A percentile compares a stretch with the other conserved stretches of the same genome.
phyloP scores from a whole-genome alignment of 2,888 invertebrate species.

The Hypsopygia costalis region DNA sequence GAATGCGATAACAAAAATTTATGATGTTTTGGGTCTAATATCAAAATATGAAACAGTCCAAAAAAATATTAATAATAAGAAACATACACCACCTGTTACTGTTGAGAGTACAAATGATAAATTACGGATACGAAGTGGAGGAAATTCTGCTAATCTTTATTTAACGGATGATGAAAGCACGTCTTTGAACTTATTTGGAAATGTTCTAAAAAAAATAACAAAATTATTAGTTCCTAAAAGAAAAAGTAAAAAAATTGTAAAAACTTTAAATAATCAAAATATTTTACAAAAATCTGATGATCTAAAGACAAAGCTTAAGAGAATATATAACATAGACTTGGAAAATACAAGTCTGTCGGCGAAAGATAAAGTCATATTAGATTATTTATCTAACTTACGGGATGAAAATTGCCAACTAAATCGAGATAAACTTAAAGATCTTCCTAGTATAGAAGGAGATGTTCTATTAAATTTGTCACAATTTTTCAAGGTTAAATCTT shows the following conservation, averaged over 20 bases:
- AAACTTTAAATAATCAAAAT: slow-evolving; percentile 34
- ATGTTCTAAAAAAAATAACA: slow-evolving; percentile 53
- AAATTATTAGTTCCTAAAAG: slow-evolving; percentile 52
- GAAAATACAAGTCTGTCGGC: slow-evolving; percentile 36
- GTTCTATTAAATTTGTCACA: slow-evolving; percentile 59
- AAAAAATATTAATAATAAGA: slow-evolving; percentile 33
- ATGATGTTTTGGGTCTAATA: slow-evolving; percentile 48
- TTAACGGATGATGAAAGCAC: slow-evolving; percentile 31
- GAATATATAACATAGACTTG: slow-evolving; percentile 38
- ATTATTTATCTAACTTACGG: slow-evolving; percentile 51
- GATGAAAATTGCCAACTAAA: slow-evolving; percentile 48
- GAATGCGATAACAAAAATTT: slow-evolving; percentile 41
- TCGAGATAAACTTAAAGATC: slow-evolving; percentile 17
- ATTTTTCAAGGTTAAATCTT: slow-evolving; percentile 61
- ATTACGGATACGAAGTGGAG: not conserved
- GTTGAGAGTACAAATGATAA: not conserved
- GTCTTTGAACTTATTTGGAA: slow-evolving; percentile 49
- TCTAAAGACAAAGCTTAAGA: slow-evolving; percentile 35
- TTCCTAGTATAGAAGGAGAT: slow-evolving; percentile 46
- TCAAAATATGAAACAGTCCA: slow-evolving; percentile 53
- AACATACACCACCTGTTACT: slow-evolving; percentile 18
- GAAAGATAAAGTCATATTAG: slow-evolving; percentile 60
- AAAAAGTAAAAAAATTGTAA: slow-evolving; percentile 33
- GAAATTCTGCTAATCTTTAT: not conserved
- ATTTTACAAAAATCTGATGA: slow-evolving; percentile 28